phyloP scores from a whole-genome alignment of 2,113 vertebrate genomes.

The Alethe castanea region DNA sequence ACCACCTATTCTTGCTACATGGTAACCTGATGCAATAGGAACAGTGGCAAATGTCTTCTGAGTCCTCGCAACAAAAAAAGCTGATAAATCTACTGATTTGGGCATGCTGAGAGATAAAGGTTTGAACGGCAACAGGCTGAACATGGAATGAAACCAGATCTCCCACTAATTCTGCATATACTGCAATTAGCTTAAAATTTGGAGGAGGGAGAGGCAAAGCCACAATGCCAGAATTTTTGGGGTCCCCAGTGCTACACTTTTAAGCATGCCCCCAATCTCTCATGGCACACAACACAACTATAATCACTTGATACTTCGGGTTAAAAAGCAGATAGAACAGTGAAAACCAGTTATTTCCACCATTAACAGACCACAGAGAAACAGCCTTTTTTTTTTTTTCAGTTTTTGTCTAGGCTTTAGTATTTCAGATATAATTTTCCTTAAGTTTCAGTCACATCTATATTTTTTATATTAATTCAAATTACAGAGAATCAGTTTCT shows the following conservation, averaged over 20 bases:
- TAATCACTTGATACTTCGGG: background rate
- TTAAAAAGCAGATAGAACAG: background rate
- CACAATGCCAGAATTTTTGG: background rate
- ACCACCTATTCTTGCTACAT: background rate
- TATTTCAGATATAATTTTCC: background rate
- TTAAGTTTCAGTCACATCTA: background rate
- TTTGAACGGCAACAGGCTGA: background rate
- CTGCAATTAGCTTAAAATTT: background rate
- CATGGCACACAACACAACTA: background rate
- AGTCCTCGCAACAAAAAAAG: background rate
- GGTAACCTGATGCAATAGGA: background rate
- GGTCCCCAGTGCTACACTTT: background rate
- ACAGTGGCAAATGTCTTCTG: background rate
- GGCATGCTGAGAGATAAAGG: background rate
- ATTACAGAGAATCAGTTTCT: background rate
- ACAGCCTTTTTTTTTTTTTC: background rate
- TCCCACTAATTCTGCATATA: background rate
- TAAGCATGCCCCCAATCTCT: background rate
- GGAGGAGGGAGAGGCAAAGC: fast-evolving
- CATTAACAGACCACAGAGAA: background rate
- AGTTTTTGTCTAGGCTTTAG: background rate
- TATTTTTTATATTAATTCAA: background rate
- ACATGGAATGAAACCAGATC: background rate
- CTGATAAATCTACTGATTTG: background rate
- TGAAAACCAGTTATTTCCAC: background rate